Evolutionary conservation across 2,888 invertebrate genomes (phyloP).

Genomic region (Stictocephala bisonia): DNA sequence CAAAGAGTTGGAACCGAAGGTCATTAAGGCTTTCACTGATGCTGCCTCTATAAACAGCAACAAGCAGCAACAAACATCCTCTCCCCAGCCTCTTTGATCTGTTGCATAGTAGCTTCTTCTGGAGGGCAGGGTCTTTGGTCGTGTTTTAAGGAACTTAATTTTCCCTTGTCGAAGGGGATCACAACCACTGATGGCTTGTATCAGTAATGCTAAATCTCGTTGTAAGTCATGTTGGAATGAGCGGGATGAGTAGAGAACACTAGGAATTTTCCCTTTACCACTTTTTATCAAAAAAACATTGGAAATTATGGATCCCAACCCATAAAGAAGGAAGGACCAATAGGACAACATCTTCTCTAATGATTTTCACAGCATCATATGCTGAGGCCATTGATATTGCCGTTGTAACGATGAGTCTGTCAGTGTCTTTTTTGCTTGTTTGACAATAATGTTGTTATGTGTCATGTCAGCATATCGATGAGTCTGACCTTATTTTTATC

Average conservation of each 20-base stretch:
- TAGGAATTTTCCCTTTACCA: conserved; percentile 16
- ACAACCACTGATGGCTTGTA: conserved; percentile 49
- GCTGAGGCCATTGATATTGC: conserved; percentile 48
- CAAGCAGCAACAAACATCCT: not conserved
- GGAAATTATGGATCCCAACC: too few species aligned
- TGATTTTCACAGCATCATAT: too few species aligned
- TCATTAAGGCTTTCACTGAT: conserved; percentile 34
- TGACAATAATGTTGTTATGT: conserved; percentile 49
- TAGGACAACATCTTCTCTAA: conserved; percentile 55
- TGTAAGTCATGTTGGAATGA: not conserved
- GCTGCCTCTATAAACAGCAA: conserved; percentile 32
- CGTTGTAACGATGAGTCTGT: conserved; percentile 55
- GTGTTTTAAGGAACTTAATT: not conserved
- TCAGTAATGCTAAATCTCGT: conserved; percentile 41
- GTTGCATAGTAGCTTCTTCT: too few species aligned
- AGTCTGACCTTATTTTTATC: conserved; percentile 54
- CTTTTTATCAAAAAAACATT: too few species aligned
- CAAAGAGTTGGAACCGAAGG: conserved; percentile 47
- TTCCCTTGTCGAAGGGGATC: conserved; percentile 20
- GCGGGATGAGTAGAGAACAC: conserved; percentile 25
- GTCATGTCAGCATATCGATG: conserved; percentile 56
- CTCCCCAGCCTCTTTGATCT: not conserved
- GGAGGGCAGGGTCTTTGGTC: not conserved
- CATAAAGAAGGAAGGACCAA: conserved; percentile 46
- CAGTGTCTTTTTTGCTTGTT: conserved; percentile 56